Base-by-base conservation (phyloP, 1,140 invertebrate species). In the Camponotus pennsylvanicus region DNA sequence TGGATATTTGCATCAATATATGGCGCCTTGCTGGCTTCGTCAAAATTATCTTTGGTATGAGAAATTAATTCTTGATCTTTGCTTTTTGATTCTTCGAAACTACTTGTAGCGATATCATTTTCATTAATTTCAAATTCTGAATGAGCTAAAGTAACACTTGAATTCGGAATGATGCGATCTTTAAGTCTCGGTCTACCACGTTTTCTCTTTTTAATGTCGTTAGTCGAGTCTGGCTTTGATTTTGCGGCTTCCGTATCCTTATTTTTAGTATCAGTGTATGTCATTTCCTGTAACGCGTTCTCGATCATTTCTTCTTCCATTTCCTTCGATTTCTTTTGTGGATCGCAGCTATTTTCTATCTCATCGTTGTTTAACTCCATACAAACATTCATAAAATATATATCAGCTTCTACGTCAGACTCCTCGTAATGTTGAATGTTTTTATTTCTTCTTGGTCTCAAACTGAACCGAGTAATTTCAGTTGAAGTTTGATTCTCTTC, bases 161-260 rank as follows among this genome's bases (percentile, higher is more conserved):
- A 40, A 70, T 42, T 70, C 21, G 77, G 1, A 70, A 80, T 18
- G 18, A 34, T 45, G 34, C 69, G 79, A 73, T 83, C 11, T 1
- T 75, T 73, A 15, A 63, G 18, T 34, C 69, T 83, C 27, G 79
- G 79, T 45, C 82, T 76, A 1, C 82, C 82, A 34, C 82, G 75
- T 42, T 78, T 85, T 11, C 37, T 85, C 21, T 75, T 83, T 32
- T 45, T 83, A 9, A 21, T 27, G 0, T 57, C 45, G 7, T 55
- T 52, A 4, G 45, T 55, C 61, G 55, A 59, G 11, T 83, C 69
- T n/a, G 18, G 13, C 18, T 55, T 77, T 9, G 45, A 63, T 27
- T 52, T 84, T 64, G 7, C n/a, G 9, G 34, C 37, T 32, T 70
- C 32, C n/a, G 7, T 7, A 3, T 76, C 27, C 18, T 45, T 27